Evolutionary conservation across 1,140 invertebrate genomes (phyloP), one percentile per base, ranked within the genome.

Genomic region (Neotoxoptera formosana): DNA sequence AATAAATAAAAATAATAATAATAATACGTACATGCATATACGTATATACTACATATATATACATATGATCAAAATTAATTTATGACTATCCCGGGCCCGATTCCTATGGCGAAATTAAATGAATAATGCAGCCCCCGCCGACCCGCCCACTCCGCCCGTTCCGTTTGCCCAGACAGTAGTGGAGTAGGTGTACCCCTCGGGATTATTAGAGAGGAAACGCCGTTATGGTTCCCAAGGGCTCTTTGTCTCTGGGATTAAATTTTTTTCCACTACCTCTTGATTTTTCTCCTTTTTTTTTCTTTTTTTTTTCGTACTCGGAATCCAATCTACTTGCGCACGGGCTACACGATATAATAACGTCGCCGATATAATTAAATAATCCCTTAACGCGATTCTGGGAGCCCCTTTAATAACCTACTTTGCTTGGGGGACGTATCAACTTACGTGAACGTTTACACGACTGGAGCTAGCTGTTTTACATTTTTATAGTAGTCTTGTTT

Each of bases 211-310:
- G 91, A 93, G 81, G 91, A 93, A 93, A 93, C 67, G 90, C 45
- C 67, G 91, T 93, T 93, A 93, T 93, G 91, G 91, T 93, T 93
- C 91, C 91, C 91, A 86, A 93, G 91, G 91, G 91, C 48, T 86
- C 91, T 93, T 93, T 93, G 91, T 93, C 91, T 93, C 91, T 93
- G 91, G 91, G 91, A 93, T 93, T 93, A 93, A 93, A 93, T 93
- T 84, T 93, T 93, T 93, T 93, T 56, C 81, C 34, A 92, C 81
- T 86, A 86, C 81, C 81, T 84, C 91, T 93, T 93, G 91, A 93
- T 93, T 93, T 93, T 93, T 93, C 91, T 93, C 30, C 48, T 53
- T 53, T 84, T 76, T 76, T 51, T 51, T n/a, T n/a, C n/a, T 34
- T 48, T 93, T 84, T 91, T 90, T 90, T 53, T 67, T 30, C 56